phyloP scores from a whole-genome alignment of 2,113 vertebrate species.

The Glareola pratincola region DNA sequence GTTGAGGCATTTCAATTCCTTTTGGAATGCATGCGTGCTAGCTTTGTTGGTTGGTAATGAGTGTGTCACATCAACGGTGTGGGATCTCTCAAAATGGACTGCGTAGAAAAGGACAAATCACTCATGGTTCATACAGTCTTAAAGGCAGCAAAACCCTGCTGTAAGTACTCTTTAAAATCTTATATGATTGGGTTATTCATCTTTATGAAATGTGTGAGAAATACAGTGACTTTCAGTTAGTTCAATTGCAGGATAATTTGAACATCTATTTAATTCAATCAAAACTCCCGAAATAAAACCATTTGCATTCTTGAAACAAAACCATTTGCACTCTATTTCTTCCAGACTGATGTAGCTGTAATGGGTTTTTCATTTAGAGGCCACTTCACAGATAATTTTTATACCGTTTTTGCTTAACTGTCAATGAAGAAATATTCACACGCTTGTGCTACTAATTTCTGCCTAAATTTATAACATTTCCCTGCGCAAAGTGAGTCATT shows the following conservation, averaged over 20 bases:
- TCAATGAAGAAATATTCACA: neutral
- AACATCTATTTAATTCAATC: constrained; percentile 13
- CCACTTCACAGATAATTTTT: constrained; percentile 33
- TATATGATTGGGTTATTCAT: neutral
- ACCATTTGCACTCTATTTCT: neutral
- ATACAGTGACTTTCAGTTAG: constrained; percentile 6
- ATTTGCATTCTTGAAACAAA: neutral
- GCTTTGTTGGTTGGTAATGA: neutral
- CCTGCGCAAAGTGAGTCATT: neutral
- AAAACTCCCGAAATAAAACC: neutral
- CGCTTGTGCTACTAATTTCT: neutral
- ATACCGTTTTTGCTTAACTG: neutral
- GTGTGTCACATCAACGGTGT: neutral
- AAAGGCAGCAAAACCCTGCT: neutral
- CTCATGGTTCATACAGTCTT: neutral
- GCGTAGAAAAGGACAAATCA: neutral
- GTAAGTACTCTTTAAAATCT: neutral
- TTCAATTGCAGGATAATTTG: constrained; percentile 11
- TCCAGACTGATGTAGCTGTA: neutral
- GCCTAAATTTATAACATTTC: neutral
- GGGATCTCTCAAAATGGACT: neutral
- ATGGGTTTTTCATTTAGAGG: constrained; percentile 22
- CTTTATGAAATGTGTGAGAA: constrained; percentile 14
- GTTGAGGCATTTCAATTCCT: neutral
- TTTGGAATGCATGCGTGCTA: neutral